phyloP scores from a whole-genome alignment of 1,140 invertebrate genomes.

The Mizuhopecten yessoensis region DNA sequence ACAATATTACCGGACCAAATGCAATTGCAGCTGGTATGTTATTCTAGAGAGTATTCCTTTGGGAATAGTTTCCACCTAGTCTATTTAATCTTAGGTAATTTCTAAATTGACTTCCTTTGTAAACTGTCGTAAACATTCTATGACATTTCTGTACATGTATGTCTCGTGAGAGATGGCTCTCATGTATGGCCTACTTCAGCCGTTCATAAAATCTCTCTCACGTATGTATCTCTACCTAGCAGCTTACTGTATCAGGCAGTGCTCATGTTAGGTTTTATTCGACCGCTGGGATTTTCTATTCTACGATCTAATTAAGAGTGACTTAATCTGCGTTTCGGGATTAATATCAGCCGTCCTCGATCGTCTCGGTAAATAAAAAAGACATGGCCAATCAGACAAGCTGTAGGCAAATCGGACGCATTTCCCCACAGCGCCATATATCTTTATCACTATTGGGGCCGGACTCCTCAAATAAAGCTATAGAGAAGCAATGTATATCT shows the following conservation, averaged over 20 bases:
- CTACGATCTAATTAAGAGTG: background rate
- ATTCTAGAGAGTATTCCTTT: no score
- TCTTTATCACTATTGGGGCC: background rate
- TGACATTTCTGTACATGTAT: background rate
- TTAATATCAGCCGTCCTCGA: slow-evolving; percentile 13
- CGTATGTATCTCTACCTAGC: background rate
- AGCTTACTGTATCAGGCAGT: background rate
- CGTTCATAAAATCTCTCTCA: background rate
- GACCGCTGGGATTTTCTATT: background rate
- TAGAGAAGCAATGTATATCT: background rate
- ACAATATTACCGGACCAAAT: no score
- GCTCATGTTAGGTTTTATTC: background rate
- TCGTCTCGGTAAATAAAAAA: slow-evolving; percentile 7
- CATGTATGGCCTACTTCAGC: background rate
- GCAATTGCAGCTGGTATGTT: no score
- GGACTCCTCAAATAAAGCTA: background rate
- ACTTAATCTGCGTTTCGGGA: background rate
- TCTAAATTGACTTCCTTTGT: background rate
- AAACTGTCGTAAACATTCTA: slow-evolving; percentile 19
- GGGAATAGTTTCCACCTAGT: background rate
- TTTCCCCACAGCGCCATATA: background rate
- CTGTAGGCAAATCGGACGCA: background rate
- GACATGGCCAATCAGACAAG: background rate
- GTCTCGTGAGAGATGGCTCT: background rate
- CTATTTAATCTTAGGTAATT: background rate